Evolutionary conservation across 2,797 vertebrate species (phyloP), one percentile per base, ranked within the genome.

Genomic region (Crax fasciolata): DNA sequence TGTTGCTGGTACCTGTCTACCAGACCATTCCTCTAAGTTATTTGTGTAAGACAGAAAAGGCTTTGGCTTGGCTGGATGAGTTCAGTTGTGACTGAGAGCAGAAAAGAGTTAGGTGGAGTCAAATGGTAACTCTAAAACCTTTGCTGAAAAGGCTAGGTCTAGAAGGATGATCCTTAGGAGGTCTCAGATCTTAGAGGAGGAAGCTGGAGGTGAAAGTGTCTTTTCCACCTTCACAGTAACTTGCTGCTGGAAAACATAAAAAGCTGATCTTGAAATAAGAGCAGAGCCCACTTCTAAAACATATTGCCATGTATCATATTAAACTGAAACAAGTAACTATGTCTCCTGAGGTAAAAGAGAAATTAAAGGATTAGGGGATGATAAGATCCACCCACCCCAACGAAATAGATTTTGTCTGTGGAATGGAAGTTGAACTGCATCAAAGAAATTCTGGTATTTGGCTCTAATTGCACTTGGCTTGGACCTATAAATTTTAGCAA

Each of bases 141-240:
- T 39, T 83, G 25, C 65, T 89, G 76, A 13, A 67, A 78, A 65
- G 46, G 15, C 8, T 27, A 20, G 15, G 3, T 55, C 48, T 73
- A 25, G 23, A 59, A 74, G 43, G 32, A 54, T 0, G 0, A 21
- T 49, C 30, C 18, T 61, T 75, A 19, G 35, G 38, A 61, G 7
- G 10, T 71, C 19, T 87, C 13, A 2, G 32, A 44, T 61, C 32
- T 41, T n/a, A 62, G 65, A 49, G 15, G 23, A 82, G 43, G 41
- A 62, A 51, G 25, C 12, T 83, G 91, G 54, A 77, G 71, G 43
- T 25, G 43, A 6, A 90, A 76, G n/a, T 43, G 12, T 18, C 25
- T 54, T 74, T 48, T 72, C 46, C 27, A 62, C 23, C 30, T 38
- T 6, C 18, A 10, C 30, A 21, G 30, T 44, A 20, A 25, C 59